Evolutionary conservation across 1,140 invertebrate species (phyloP), one percentile per base, ranked within the genome.

Genomic region (Caerostris darwini): DNA sequence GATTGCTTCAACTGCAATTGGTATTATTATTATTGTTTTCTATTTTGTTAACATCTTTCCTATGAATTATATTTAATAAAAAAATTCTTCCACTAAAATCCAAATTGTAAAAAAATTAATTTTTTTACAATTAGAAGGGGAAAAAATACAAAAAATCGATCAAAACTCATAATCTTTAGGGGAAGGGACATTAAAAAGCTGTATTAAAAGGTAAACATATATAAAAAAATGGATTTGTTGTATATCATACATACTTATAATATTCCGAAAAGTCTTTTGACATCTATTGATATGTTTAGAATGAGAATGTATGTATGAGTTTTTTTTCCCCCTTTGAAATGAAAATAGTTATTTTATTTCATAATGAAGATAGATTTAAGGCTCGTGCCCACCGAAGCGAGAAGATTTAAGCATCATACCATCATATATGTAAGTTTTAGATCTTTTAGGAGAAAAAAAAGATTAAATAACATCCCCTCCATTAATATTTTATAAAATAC

Each of bases 1-100:
- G 34, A 59, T 94, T n/a, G 10, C 19, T 50, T 59, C 57, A 6
- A 93, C 83, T 34, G 91, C 77, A 7, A 94, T 94, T 89, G 90
- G 94, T 94, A 92, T 7, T 34, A 61, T n/a, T 85, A 7, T 83
- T 14, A 53, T 56, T 56, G 14, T n/a, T 17, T 7, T 57, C 5
- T 85, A 56, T 14, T 34, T 81, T 19, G 3, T n/a, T 81, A 19
- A 81, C 12, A 19, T 81, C 50, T 81, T 19, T 81, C 8, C 8
- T 81, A 17, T 81, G 8, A 12, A 19, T 5, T 50, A 34, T 81
- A 19, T 67, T 67, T 67, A n/a, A 67, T n/a, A 12, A 34, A 34
- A 34, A 34, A 34, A 34, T 34, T 34, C 34, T 34, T 34, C 34
- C 34, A 34, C 34, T 34, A 34, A 34, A 34, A 34, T 34, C 64